Evolutionary conservation across 2,113 vertebrate genomes (phyloP), one percentile per base, ranked within the genome.

Genomic region (Neolamprologus fasciatus): DNA sequence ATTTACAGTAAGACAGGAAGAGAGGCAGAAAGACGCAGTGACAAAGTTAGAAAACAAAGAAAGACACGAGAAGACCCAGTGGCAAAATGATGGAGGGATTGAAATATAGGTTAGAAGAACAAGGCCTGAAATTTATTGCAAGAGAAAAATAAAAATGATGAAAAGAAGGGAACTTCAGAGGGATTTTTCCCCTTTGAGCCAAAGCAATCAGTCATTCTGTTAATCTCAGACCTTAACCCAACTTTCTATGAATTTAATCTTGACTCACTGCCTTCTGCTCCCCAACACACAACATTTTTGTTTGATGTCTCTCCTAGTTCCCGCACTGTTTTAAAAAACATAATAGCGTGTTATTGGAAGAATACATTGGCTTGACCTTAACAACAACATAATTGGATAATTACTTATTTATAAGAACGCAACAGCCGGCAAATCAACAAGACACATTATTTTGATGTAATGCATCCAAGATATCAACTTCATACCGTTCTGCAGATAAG

Each of bases 201-300:
- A 78, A 40, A 40, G 11, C 83, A 91, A 92, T 96, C 95, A 94
- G 92, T 96, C 94, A 92, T 90, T 92, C 83, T 86, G 92, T 96
- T 93, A 92, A 94, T 94, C 94, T 91, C 85, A 93, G 85, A 90
- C 83, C 76, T 93, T 94, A 51, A 63, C 28, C 73, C 76, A 73
- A 58, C 66, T 76, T 85, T 82, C 78, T 35, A 87, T 89, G 73
- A 87, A 88, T 95, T 79, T 89, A 87, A 92, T 86, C 80, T 89
- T 33, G 71, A 87, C 81, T 81, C 79, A 9, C 87, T 86, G 73
- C 51, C 66, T 57, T 81, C 63, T 85, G 61, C 45, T 12, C 37
- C 76, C 63, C 14, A 12, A 78, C 71, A 61, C 11, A 40, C 82
- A 31, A 61, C 40, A 40, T 35, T 78, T 63, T 58, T 21, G 6